Conservation (phyloP, 2,113 vertebrate genomes). For the Spea multiplicata region DNA sequence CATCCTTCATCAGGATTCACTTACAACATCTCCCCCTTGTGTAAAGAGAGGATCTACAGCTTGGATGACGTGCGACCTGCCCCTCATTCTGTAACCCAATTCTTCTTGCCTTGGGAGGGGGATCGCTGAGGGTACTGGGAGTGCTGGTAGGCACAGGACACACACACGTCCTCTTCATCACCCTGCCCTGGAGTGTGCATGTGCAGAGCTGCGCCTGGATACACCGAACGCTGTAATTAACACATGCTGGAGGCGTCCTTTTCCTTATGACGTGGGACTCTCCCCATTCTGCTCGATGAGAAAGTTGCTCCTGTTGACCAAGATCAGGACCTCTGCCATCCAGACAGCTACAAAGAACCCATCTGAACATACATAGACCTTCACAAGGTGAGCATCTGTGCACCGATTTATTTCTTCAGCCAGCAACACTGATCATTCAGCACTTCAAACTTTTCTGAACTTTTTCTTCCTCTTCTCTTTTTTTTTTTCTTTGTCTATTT, state of each 20-base stretch:
- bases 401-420: neutral
- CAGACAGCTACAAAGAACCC: constrained; percentile 64
- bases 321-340: constrained; percentile 70
- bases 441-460: constrained; percentile 1
- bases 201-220: constrained; percentile 51
- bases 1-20: neutral
- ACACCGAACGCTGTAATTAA: constrained; percentile 68
- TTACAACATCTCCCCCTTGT: constrained; percentile 10
- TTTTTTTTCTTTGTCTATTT: neutral
- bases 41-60: neutral
- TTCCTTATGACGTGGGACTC: constrained; percentile 71
- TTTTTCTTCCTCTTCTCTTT: neutral
- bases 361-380: constrained; percentile 56
- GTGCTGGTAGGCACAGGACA: constrained; percentile 25
- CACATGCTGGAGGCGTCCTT: constrained; percentile 68
- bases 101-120: constrained; percentile 2
- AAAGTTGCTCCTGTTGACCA: constrained; percentile 64
- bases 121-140: constrained; percentile 23
- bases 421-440: neutral
- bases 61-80: constrained; percentile 2
- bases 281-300: constrained; percentile 67
- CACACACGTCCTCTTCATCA: constrained; percentile 34
- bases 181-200: neutral
- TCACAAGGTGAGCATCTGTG: constrained; percentile 63
- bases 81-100: neutral